Conservation (phyloP, 2,888 invertebrate genomes). For the Tortricodes alternella region DNA sequence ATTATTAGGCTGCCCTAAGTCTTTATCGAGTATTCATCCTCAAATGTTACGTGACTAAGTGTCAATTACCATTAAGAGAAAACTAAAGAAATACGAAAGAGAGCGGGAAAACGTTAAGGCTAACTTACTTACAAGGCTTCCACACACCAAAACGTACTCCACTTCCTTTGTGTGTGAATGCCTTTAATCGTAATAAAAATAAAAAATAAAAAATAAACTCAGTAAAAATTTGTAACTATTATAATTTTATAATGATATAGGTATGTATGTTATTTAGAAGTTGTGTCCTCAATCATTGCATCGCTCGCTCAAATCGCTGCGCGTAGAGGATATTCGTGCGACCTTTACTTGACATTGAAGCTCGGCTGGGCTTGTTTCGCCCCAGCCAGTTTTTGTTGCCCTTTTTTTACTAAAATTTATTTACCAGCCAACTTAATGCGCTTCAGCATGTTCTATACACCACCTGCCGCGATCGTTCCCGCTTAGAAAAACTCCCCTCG, state of each 20-base stretch:
- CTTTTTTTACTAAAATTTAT: slow-evolving; percentile 65
- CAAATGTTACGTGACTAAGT: no score
- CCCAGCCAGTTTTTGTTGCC: slow-evolving; percentile 65
- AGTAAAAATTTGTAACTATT: no score
- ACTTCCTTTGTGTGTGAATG: no score
- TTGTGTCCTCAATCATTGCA: slow-evolving; percentile 13
- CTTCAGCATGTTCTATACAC: slow-evolving; percentile 46
- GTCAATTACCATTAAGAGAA: no score
- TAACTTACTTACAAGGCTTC: no score
- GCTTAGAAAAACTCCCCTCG: slow-evolving; percentile 70
- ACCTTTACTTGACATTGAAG: slow-evolving; percentile 78
- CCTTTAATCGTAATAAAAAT: no score
- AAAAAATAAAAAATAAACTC: no score
- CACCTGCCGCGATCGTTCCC: slow-evolving; percentile 81
- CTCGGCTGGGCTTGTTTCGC: slow-evolving; percentile 46
- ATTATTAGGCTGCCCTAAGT: no score
- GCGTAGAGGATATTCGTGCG: slow-evolving; percentile 43
- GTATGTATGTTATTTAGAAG: slow-evolving; percentile 20
- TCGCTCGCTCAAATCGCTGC: neutral
- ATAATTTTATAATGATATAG: neutral
- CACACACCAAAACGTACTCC: no score
- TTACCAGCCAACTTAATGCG: slow-evolving; percentile 62
- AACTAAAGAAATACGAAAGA: no score
- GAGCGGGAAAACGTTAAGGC: no score
- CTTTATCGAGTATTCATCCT: no score